Percentiles rank a stretch among this genome's conserved stretches.
Evolutionary conservation across 2,888 invertebrate genomes (phyloP).

Genomic region (Sympetrum striolatum): DNA sequence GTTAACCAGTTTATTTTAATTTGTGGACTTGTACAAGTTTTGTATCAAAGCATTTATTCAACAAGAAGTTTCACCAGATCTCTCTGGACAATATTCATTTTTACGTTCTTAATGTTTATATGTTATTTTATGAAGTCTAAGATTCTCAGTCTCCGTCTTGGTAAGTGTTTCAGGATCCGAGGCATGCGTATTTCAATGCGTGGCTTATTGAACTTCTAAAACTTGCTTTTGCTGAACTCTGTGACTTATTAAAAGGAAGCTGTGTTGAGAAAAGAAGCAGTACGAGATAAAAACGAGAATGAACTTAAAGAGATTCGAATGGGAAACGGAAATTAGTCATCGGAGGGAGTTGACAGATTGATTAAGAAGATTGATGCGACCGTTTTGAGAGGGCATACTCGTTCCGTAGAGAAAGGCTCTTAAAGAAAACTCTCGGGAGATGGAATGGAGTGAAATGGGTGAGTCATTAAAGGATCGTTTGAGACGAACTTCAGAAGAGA

Average conservation of each 20-base stretch:
- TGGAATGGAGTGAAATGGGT: neutral
- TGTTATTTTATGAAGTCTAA: too few relatives aligned
- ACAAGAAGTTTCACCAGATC: too few relatives aligned
- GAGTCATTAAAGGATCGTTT: neutral
- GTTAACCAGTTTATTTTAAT: too few relatives aligned
- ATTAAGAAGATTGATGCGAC: neutral
- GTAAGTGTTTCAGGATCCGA: too few relatives aligned
- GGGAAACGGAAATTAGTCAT: neutral
- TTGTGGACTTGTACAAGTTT: too few relatives aligned
- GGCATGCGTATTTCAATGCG: too few relatives aligned
- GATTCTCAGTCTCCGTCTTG: too few relatives aligned
- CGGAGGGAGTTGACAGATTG: neutral
- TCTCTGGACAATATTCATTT: too few relatives aligned
- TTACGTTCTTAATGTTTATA: too few relatives aligned
- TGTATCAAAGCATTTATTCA: too few relatives aligned
- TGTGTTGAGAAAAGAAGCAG: neutral
- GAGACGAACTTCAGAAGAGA: neutral
- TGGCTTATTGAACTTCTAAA: neutral
- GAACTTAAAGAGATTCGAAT: neutral
- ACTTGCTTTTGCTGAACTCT: neutral
- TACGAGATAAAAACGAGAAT: neutral
- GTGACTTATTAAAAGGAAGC: neutral
- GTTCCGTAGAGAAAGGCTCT: neutral
- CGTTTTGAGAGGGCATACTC: neutral
- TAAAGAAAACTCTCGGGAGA: neutral